Base-by-base conservation (phyloP, 2,797 vertebrate genomes). In the Meriones psammophilus region DNA sequence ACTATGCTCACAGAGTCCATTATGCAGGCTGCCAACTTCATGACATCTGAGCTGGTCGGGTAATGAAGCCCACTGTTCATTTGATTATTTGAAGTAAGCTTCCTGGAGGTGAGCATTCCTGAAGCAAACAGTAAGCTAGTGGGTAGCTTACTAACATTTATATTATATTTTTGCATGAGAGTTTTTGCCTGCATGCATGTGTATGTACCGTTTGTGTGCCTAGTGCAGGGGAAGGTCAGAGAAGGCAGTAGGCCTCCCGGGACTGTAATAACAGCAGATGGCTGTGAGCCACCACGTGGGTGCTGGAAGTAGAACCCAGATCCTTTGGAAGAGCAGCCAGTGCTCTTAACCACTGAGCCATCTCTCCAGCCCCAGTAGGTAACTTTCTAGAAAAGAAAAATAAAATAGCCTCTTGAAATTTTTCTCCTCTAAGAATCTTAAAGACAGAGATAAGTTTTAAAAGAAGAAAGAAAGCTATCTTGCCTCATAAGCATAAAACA, bases 401-500 rank as follows among this genome's bases (percentile, higher is more conserved):
- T 77, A 94, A 90, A 94, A 36, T 17, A 87, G 54, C 0, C 56
- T 78, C 50, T 91, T 87, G 36, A 81, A 89, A 88, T 24, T 64
- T 66, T 89, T 92, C 87, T 50, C 77, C 36, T 64, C 56, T 91
- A 69, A 93, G 60, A 93, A 83, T 76, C n/a, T 81, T 84, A 88
- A 96, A 92, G 58, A 86, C 69, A 50, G 12, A 10, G 36, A 94
- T 24, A 22, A 89, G 46, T 94, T 94, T 94, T 50, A 88, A 90
- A 94, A 71, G 9, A 73, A 77, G 42, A 33, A 84, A 95, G 28
- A 78, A 88, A 62, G 36, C 39, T 78, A 56, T 88, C 77, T 95
- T 95, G 86, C n/a, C 81, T 96, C 39, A 66, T 1, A 95, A 94
- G 50, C 62, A 94, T 69, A 83, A 91, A 69, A 94, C 69, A 96